Base-by-base conservation (phyloP, 2,797 vertebrate species). In the Sebastes taczanowskii region DNA sequence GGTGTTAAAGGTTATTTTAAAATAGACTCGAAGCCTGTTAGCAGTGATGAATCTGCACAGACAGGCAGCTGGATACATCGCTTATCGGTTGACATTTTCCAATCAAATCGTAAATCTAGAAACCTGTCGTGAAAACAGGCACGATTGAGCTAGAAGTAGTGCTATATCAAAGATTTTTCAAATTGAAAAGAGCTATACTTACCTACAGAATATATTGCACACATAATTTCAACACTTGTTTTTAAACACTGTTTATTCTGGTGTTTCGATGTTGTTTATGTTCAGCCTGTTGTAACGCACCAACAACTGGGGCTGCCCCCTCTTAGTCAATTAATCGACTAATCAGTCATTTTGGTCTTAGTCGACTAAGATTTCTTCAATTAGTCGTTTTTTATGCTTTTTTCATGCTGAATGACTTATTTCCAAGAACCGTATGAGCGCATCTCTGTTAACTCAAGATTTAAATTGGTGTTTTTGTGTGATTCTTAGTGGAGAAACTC, bases 31-130 rank as follows among this genome's bases (percentile, higher is more conserved):
- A 49, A 67, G 16, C 38, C 23, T 53, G 35, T 25, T 25, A 27
- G 53, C 27, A 3, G 14, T 52, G 35, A 62, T 30, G 14, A 30
- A 77, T 65, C 63, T 49, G 58, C 49, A 70, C 42, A 62, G 49
- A 55, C 16, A 9, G 11, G 18, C 25, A n/a, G 67, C 7, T 16
- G 14, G 34, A 62, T 22, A 23, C 49, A 18, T 58, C 2, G 4
- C 42, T 46, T 7, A 46, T 46, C 16, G 16, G 42, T 46, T 18
- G 16, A 62, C 27, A 46, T 46, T 18, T 46, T 29, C 22, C 2
- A 23, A 20, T 30, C 20, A 52, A 46, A 52, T 66, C 56, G 27
- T 6, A 20, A 46, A 71, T 75, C 1, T 14, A 60, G 38, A 64
- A 32, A 58, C 3, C 9, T 46, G 8, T 13, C 49, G 10, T 38